Conservation (phyloP, 2,113 vertebrate genomes). For the Microcebus tavaratra region DNA sequence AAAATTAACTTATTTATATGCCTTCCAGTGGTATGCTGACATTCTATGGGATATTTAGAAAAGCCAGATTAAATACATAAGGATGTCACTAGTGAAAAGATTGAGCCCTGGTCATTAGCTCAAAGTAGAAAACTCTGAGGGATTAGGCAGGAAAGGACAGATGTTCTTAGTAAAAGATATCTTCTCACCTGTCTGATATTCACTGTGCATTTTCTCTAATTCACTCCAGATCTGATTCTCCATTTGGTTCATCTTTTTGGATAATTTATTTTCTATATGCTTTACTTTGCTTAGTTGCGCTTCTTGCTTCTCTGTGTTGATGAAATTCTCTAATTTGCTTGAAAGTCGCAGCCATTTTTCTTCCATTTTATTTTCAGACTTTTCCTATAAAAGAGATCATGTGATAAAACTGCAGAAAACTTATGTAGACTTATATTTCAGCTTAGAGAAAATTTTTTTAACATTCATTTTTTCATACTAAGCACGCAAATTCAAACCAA, state of each 20-base stretch:
- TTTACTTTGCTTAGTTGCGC: slow-evolving; percentile 79
- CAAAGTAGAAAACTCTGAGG: background rate
- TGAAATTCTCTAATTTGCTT: slow-evolving; percentile 79
- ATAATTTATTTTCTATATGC: slow-evolving; percentile 81
- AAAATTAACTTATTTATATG: background rate
- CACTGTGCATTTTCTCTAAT: slow-evolving; percentile 87
- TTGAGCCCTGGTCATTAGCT: background rate
- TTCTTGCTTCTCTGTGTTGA: slow-evolving; percentile 75
- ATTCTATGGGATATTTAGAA: background rate
- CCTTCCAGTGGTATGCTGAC: background rate
- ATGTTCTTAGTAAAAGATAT: background rate
- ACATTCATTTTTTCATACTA: background rate
- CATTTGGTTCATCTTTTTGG: slow-evolving; percentile 81
- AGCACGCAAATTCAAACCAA: slow-evolving; percentile 2
- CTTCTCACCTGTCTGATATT: slow-evolving; percentile 88
- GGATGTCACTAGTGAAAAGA: background rate
- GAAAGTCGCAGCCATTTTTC: slow-evolving; percentile 80
- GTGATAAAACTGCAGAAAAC: background rate
- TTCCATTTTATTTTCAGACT: slow-evolving; percentile 80
- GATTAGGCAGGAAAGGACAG: background rate
- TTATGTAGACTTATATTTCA: background rate
- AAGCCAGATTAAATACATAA: background rate
- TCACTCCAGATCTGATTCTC: slow-evolving; percentile 87
- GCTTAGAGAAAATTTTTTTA: slow-evolving; percentile 16
- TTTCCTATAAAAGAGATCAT: slow-evolving; percentile 79